A percentile compares a stretch with the other conserved stretches of the same genome.
These are phyloP conservation scores for Synanthedon formicaeformis DNA, from an alignment of 2,888 invertebrate genomes.

Conservation along the genomic window DNA sequence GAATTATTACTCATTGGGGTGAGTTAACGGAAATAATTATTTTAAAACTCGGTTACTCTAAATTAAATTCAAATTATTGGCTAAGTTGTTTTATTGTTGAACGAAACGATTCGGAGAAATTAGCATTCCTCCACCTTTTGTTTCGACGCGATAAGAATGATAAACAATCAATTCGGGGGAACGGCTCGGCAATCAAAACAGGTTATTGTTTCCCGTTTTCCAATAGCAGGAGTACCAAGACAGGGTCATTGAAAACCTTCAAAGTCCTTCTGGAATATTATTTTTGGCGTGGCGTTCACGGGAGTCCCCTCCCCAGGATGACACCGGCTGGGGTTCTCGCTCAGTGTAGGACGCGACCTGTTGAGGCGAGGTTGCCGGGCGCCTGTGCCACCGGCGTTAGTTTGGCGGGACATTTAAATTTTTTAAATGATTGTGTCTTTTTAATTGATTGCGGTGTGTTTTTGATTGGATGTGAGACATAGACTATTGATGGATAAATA, in stretches of 20 bases:
- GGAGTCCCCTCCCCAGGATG: conserved; percentile 11
- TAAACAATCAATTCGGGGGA: conserved; percentile 31
- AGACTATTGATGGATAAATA: no score
- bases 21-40: no score
- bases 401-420: conserved; percentile 36
- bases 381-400: conserved; percentile 18
- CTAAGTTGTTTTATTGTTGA: no score
- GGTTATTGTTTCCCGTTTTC: conserved; percentile 47
- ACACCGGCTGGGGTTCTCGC: conserved; percentile 2
- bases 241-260: conserved; percentile 49
- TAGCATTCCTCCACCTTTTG: conserved; percentile 2
- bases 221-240: conserved; percentile 32
- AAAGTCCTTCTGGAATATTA: conserved; percentile 58
- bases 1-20: no score
- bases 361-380: conserved; percentile 56
- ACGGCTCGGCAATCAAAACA: conserved; percentile 35
- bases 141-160: conserved; percentile 6
- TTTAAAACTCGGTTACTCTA: no score
- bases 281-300: conserved; percentile 65
- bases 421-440: conserved; percentile 8
- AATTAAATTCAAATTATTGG: no score
- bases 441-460: no score
- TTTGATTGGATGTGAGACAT: no score
- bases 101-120: not conserved
- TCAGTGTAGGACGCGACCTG: conserved; percentile 66